These are phyloP conservation scores for Trachymyrmex cornetzi DNA, from an alignment of 1,140 invertebrate genomes.

Conservation along the genomic window DNA sequence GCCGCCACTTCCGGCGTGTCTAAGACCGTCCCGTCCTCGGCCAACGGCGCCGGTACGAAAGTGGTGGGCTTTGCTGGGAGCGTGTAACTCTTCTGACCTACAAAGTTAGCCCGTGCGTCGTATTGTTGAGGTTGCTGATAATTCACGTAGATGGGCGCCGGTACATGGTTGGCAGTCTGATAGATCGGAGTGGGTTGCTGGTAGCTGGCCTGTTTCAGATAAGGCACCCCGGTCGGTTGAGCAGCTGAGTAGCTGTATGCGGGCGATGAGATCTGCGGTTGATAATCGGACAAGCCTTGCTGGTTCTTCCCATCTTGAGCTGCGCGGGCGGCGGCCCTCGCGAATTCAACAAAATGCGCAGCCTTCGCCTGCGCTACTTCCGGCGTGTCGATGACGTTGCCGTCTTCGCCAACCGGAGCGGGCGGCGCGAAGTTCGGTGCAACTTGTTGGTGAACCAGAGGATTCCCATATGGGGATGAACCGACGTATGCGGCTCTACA, in stretches of 20 bases:
- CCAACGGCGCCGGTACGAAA: constrained; percentile 87
- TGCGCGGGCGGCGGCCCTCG: constrained; percentile 82
- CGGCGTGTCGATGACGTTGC: constrained; percentile 86
- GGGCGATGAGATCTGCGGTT: constrained; percentile 34
- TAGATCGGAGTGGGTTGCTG: constrained; percentile 55
- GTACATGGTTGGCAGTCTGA: constrained; percentile 51
- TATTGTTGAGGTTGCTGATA: constrained; percentile 75
- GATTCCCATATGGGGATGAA: constrained; percentile 78
- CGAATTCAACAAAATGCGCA: constrained; percentile 86
- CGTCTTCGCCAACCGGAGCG: constrained; percentile 87
- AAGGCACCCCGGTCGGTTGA: constrained; percentile 58
- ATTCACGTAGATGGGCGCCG: constrained; percentile 32
- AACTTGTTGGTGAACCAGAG: constrained; percentile 61
- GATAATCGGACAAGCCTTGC: not conserved
- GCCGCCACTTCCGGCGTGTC: constrained; percentile 89
- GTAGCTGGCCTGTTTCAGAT: constrained; percentile 46
- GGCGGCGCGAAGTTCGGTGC: constrained; percentile 83
- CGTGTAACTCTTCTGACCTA: constrained; percentile 74
- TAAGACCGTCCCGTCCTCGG: constrained; percentile 87
- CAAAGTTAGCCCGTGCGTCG: constrained; percentile 71
- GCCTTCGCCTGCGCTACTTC: constrained; percentile 87
- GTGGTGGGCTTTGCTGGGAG: constrained; percentile 69
- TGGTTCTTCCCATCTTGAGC: constrained; percentile 74
- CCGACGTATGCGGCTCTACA: constrained; percentile 79
- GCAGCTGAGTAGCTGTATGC: constrained; percentile 42